A percentile compares a stretch with the other conserved stretches of the same genome.
Conservation (phyloP, 2,888 invertebrate genomes). For the Rotaria macrura region DNA sequence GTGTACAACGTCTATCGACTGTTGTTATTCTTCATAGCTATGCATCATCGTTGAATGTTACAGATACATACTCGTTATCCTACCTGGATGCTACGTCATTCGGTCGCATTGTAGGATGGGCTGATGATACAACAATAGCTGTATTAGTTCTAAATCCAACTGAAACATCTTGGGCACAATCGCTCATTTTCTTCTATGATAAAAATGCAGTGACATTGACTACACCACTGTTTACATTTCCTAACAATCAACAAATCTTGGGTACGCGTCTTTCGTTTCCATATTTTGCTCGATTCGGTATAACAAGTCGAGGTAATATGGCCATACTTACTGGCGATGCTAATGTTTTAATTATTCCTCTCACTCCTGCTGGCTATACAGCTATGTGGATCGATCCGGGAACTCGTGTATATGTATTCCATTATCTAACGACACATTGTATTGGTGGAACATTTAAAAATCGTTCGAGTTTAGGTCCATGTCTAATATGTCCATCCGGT, state of each 20-base stretch:
- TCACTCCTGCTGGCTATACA: background rate
- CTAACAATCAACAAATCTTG: background rate
- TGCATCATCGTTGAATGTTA: background rate
- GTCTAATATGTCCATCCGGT: background rate
- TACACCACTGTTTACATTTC: background rate
- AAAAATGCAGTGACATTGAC: background rate
- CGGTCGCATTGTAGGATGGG: background rate
- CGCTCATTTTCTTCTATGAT: background rate
- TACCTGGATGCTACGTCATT: background rate
- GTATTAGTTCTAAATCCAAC: background rate
- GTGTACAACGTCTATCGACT: background rate
- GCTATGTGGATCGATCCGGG: background rate
- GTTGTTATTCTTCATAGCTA: too few relatives aligned
- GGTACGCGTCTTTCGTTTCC: background rate
- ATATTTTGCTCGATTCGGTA: background rate
- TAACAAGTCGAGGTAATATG: background rate
- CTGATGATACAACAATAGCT: background rate
- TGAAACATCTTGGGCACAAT: background rate
- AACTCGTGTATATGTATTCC: background rate
- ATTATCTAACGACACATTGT: background rate
- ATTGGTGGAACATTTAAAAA: conserved; percentile 1
- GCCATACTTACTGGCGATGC: background rate
- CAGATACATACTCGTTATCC: background rate
- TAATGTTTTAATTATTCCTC: background rate
- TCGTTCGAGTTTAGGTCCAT: background rate